These are phyloP conservation scores for Melanogrammus aeglefinus DNA, from an alignment of 2,797 vertebrate species.

Conservation along the genomic window DNA sequence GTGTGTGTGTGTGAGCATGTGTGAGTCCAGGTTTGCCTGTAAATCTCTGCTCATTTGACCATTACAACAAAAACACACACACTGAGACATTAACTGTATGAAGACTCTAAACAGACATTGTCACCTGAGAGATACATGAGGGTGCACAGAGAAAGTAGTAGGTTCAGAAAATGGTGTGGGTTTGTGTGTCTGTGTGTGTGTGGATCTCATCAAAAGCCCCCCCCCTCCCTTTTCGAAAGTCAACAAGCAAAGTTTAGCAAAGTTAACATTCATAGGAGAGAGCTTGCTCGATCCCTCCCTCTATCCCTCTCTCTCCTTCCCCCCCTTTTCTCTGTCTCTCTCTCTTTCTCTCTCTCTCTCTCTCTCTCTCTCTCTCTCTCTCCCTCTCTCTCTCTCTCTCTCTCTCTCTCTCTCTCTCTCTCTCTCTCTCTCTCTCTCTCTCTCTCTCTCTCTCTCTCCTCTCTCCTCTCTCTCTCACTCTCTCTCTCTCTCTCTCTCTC, in stretches of 20 bases:
- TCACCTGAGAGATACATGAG: no score
- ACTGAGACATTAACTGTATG: background rate
- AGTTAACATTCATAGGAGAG: conserved; percentile 65
- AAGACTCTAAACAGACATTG: background rate
- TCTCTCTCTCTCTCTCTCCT: background rate
- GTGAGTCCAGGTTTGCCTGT: background rate
- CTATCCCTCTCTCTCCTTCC: background rate
- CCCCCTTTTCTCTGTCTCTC: no score
- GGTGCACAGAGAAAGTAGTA: background rate
- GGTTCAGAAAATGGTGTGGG: background rate
- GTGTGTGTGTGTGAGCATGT: background rate
- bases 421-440: background rate
- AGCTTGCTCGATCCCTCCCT: conserved; percentile 19
- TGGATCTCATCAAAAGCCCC: conserved; percentile 67
- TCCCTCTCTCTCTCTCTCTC: background rate
- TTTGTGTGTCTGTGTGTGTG: conserved; percentile 9
- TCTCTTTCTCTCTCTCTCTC: no score
- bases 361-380: background rate
- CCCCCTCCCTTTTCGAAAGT: conserved; percentile 63
- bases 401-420: conserved; percentile 1
- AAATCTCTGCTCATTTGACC: background rate
- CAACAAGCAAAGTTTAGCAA: conserved; percentile 72
- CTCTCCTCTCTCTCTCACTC: no score
- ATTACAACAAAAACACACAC: background rate
- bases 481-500: conserved; percentile 5